Evolutionary conservation across 2,113 vertebrate species (phyloP).

Genomic region (Ophthalmolycus amberensis): DNA sequence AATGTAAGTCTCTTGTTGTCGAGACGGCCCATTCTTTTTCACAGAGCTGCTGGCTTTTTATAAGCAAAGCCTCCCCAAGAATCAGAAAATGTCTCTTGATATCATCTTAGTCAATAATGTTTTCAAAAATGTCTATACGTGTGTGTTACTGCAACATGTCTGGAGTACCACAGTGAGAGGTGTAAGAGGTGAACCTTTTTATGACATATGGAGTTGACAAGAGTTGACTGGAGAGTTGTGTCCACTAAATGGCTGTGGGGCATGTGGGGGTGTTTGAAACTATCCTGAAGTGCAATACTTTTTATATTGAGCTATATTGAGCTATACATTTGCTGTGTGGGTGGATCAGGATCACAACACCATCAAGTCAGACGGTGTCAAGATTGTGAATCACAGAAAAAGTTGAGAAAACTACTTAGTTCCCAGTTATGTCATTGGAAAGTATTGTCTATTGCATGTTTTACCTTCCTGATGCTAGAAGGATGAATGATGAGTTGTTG

Average conservation of each 20-base stretch:
- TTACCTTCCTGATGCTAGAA: neutral
- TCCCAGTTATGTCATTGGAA: neutral
- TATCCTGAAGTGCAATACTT: slow-evolving; percentile 49
- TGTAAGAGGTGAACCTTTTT: neutral
- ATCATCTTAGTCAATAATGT: neutral
- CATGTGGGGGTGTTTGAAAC: slow-evolving; percentile 64
- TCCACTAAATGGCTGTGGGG: slow-evolving; percentile 39
- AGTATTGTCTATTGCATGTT: neutral
- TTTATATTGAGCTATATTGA: slow-evolving; percentile 38
- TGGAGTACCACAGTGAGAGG: neutral
- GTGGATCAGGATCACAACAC: slow-evolving; percentile 31
- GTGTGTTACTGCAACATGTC: neutral
- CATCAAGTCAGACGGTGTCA: slow-evolving; percentile 49
- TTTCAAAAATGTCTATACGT: neutral
- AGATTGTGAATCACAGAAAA: slow-evolving; percentile 48
- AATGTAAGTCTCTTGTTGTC: neutral
- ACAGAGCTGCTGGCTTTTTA: neutral
- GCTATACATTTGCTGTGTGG: slow-evolving; percentile 54
- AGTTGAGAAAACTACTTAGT: slow-evolving; percentile 44
- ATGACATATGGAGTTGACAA: slow-evolving; percentile 20
- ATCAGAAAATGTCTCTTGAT: neutral
- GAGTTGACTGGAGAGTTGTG: slow-evolving; percentile 31
- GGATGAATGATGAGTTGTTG: neutral
- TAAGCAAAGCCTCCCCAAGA: neutral
- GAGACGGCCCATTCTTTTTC: neutral